These are phyloP conservation scores for Malaclemys terrapin DNA, from an alignment of 2,113 vertebrate genomes.

Conservation along the genomic window DNA sequence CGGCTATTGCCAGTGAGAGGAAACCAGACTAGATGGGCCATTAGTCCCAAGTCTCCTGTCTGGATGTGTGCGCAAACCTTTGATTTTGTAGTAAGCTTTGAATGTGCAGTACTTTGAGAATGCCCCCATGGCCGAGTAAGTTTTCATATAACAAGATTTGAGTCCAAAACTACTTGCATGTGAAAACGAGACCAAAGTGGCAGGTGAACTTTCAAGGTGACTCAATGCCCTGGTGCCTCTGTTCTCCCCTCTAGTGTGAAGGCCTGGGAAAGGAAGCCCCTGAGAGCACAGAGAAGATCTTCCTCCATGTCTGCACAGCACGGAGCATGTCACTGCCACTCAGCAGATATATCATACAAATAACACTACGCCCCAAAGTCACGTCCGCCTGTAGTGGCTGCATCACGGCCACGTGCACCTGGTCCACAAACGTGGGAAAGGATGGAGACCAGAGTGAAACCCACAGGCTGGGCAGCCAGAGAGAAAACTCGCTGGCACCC, in stretches of 20 bases:
- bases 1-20: not conserved
- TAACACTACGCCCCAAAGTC: not conserved
- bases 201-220: not conserved
- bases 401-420: not conserved
- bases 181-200: not conserved
- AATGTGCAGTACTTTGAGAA: not conserved
- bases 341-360: not conserved
- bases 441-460: not conserved
- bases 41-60: not conserved
- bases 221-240: not conserved
- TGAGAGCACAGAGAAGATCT: not conserved
- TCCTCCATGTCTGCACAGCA: not conserved
- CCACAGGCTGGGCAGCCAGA: accelerated
- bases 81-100: not conserved
- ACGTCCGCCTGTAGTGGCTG: not conserved
- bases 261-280: not conserved
- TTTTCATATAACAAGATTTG: not conserved
- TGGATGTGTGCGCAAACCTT: not conserved
- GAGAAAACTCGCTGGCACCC: not conserved
- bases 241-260: not conserved
- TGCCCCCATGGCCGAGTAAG: not conserved
- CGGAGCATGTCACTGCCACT: not conserved
- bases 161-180: not conserved
- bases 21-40: not conserved
- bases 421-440: not conserved